phyloP scores from a whole-genome alignment of 1,140 invertebrate species.

The Drosophila neocordata region DNA sequence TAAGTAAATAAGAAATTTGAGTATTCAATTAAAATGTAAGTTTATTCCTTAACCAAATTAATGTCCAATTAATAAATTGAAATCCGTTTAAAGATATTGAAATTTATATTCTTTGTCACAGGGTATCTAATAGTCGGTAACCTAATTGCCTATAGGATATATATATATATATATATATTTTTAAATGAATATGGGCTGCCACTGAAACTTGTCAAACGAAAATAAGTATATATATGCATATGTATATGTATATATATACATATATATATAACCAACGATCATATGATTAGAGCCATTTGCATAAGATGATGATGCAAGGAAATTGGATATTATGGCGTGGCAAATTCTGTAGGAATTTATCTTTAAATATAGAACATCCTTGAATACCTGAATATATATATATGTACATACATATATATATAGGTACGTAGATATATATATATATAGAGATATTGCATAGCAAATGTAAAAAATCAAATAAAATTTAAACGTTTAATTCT shows the following conservation, averaged over 20 bases:
- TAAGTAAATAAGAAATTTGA: too few species aligned
- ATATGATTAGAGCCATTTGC: conserved; percentile 9
- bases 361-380: conserved; percentile 2
- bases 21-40: too few species aligned
- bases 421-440: too few species aligned
- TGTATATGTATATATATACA: not conserved
- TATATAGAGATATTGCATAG: too few species aligned
- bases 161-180: conserved; percentile 21
- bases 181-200: conserved; percentile 56
- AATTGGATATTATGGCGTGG: not conserved
- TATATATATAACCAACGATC: not conserved
- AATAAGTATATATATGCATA: not conserved
- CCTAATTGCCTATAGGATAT: not conserved
- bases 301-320: conserved; percentile 5
- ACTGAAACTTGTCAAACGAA: conserved; percentile 7
- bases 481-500: not conserved
- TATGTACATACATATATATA: too few species aligned
- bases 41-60: too few species aligned
- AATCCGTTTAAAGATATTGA: too few species aligned
- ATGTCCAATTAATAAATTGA: too few species aligned
- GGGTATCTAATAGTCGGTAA: not conserved
- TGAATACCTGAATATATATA: not conserved
- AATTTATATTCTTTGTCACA: not conserved
- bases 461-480: too few species aligned
- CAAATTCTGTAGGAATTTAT: not conserved